Evolutionary conservation across 2,797 vertebrate species (phyloP), one percentile per base, ranked within the genome.

Genomic region (Anisognathus igniventris): DNA sequence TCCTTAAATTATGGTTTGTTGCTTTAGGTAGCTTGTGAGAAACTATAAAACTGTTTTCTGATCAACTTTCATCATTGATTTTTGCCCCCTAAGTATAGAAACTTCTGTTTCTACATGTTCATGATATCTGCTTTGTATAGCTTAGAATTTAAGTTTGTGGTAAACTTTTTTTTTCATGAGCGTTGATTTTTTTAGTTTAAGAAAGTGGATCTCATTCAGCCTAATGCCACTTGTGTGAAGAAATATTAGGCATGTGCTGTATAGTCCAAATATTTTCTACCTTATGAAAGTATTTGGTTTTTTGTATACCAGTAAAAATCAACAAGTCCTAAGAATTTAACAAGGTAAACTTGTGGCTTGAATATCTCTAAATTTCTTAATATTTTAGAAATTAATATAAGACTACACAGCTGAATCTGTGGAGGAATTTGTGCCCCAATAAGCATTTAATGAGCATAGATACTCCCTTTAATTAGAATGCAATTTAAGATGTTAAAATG

Each of bases 401-500:
- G 24, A 14, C 37, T 78, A 30, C 22, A 31, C 42, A 79, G 20
- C 11, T 81, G 56, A 78, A 84, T 66, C 35, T 62, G 45, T 67
- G 39, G 18, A 75, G 4, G 39, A 45, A 45, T 81, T 82, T 88
- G 25, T 94, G 48, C 35, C 45, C 64, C 24, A 57, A 21, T 28
- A 53, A 64, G 31, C 30, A 19, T 79, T 84, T 86, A 64, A 70
- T 72, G 44, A 84, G 51, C 3, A 2, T 40, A 31, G 61, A 23
- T 76, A 19, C 2, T 83, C 33, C 75, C 31, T 80, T 83, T 68
- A 50, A 74, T 86, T 85, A 31, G 31, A 54, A 13, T 31, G 30
- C 40, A 62, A 42, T 91, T 84, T 62, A 37, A 58, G 54, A 16
- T 91, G 68, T 83, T 25, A 48, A 74, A 92, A 60, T 12, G 56